These are phyloP conservation scores for Papilio elwesi DNA, from an alignment of 2,888 invertebrate genomes.

Conservation along the genomic window DNA sequence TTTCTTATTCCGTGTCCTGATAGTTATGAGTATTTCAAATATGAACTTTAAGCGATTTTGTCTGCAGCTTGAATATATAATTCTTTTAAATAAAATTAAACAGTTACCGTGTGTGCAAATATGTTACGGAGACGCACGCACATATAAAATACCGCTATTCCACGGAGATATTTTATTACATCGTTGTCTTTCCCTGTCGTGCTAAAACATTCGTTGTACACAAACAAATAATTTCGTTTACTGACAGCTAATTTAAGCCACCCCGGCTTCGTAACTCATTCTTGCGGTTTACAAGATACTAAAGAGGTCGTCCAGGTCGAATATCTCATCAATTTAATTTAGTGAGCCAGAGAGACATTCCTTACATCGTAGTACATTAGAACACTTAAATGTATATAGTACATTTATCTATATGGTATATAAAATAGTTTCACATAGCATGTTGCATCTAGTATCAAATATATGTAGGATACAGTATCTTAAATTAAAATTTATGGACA, in stretches of 20 bases:
- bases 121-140: neutral
- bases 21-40: no score
- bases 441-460: no score
- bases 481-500: no score
- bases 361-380: neutral
- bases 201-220: constrained; percentile 3
- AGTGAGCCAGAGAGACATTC: neutral
- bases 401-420: no score
- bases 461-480: no score
- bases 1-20: no score
- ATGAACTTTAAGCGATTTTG: no score
- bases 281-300: constrained; percentile 1
- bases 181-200: constrained; percentile 1
- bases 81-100: no score
- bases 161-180: neutral
- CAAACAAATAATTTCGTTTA: constrained; percentile 12
- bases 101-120: neutral
- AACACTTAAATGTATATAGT: no score
- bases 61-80: no score
- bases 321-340: constrained; percentile 1
- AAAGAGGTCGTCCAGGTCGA: constrained; percentile 1
- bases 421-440: no score
- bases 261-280: constrained; percentile 2
- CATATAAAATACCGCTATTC: constrained; percentile 8
- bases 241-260: constrained; percentile 11